Percentiles rank a stretch among this genome's conserved stretches.
Evolutionary conservation across 2,888 invertebrate genomes (phyloP).

Genomic region (Hipparchia semele): DNA sequence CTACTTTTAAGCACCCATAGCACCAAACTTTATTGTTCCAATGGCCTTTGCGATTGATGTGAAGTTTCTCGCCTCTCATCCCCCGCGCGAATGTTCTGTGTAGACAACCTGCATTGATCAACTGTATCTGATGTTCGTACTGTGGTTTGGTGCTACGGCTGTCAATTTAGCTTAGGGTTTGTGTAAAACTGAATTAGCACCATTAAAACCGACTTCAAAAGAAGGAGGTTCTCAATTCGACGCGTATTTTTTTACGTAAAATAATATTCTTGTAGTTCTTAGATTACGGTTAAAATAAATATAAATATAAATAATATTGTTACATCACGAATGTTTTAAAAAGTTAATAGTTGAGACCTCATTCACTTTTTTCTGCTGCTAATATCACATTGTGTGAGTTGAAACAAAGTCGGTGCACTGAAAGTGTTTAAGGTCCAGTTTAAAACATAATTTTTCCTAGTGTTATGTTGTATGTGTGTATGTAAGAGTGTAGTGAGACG

Average conservation of each 20-base stretch:
- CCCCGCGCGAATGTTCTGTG: no score
- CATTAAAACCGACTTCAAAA: background rate
- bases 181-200: background rate
- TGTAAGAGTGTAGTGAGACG: no score
- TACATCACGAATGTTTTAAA: slow-evolving; percentile 5
- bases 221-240: background rate
- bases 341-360: background rate
- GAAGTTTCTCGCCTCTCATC: no score
- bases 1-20: no score
- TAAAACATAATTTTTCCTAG: slow-evolving; percentile 6
- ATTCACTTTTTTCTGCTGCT: background rate
- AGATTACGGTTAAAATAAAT: background rate
- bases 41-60: no score
- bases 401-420: background rate
- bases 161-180: background rate
- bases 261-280: slow-evolving; percentile 1
- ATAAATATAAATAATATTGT: background rate
- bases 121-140: no score
- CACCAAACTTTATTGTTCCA: no score
- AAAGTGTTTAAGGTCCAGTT: slow-evolving; percentile 4
- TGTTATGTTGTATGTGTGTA: slow-evolving; percentile 13
- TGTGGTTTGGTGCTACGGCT: no score
- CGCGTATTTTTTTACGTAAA: background rate
- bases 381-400: background rate
- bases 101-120: no score